These are phyloP conservation scores for Germaria angustata DNA, from an alignment of 2,888 invertebrate genomes.

Conservation along the genomic window DNA sequence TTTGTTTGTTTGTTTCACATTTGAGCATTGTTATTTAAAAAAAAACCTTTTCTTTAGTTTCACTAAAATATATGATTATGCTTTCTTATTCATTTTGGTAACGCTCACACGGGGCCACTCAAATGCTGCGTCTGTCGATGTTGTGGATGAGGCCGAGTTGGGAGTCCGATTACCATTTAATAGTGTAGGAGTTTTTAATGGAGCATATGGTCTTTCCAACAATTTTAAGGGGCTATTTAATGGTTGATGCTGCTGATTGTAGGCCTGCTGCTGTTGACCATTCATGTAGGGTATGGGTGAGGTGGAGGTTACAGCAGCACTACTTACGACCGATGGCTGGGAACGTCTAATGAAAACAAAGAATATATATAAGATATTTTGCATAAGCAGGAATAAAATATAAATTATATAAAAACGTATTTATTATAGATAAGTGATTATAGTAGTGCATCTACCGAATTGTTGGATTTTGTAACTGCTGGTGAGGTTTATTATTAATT, in stretches of 20 bases:
- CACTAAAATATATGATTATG: constrained; percentile 25
- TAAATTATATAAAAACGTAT: too few species aligned
- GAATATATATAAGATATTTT: too few species aligned
- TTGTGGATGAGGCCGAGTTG: constrained; percentile 50
- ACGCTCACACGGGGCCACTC: constrained; percentile 58
- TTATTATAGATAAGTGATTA: too few species aligned
- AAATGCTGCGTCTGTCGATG: constrained; percentile 59
- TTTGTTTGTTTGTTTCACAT: constrained; percentile 12
- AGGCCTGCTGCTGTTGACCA: constrained; percentile 23
- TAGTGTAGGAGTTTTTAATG: constrained; percentile 71
- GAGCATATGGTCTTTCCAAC: constrained; percentile 58
- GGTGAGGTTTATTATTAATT: background rate
- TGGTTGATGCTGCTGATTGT: constrained; percentile 59
- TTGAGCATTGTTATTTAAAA: constrained; percentile 49
- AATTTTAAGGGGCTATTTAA: constrained; percentile 68
- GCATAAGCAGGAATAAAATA: too few species aligned
- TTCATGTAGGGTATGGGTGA: constrained; percentile 35
- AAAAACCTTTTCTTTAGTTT: background rate
- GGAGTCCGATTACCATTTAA: constrained; percentile 59
- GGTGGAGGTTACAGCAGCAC: constrained; percentile 59
- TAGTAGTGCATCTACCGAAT: too few species aligned
- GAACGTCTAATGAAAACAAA: constrained; percentile 59
- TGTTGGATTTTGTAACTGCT: too few species aligned
- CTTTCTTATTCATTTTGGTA: constrained; percentile 38
- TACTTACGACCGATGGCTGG: constrained; percentile 66